Percentiles rank a stretch among this genome's conserved stretches.
Evolutionary conservation across 2,797 vertebrate genomes (phyloP).

Genomic region (Phoeniculus purpureus): DNA sequence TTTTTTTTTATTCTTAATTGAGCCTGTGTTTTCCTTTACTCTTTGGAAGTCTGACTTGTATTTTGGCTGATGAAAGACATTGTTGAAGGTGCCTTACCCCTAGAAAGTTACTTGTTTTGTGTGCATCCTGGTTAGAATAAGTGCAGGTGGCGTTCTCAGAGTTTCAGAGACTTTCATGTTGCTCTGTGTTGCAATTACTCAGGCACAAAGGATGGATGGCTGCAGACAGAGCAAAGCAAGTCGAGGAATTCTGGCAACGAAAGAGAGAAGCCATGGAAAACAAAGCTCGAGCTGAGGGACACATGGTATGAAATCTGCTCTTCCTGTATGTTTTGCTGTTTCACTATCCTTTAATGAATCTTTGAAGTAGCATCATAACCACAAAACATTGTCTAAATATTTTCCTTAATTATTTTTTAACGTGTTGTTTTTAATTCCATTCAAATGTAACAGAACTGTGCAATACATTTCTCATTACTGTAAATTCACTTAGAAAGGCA

Average conservation of each 20-base stretch:
- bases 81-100: neutral
- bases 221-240: conserved; percentile 87
- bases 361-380: neutral
- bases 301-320: conserved; percentile 85
- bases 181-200: conserved; percentile 56
- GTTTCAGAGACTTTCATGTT: conserved; percentile 43
- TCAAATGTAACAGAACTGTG: neutral
- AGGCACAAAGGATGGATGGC: conserved; percentile 85
- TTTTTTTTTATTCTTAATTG: neutral
- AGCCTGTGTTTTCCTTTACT: neutral
- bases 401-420: neutral
- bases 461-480: neutral
- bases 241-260: conserved; percentile 95
- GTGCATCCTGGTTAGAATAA: neutral
- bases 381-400: neutral
- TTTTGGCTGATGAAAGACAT: neutral
- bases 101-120: neutral
- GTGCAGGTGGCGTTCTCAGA: neutral
- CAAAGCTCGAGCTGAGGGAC: conserved; percentile 96
- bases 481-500: neutral
- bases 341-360: neutral
- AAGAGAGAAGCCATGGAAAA: conserved; percentile 95
- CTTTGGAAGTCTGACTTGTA: neutral
- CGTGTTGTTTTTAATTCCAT: neutral
- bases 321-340: neutral